Evolutionary conservation across 1,140 invertebrate species (phyloP), one percentile per base, ranked within the genome.

Genomic region (Drosophila bocki): DNA sequence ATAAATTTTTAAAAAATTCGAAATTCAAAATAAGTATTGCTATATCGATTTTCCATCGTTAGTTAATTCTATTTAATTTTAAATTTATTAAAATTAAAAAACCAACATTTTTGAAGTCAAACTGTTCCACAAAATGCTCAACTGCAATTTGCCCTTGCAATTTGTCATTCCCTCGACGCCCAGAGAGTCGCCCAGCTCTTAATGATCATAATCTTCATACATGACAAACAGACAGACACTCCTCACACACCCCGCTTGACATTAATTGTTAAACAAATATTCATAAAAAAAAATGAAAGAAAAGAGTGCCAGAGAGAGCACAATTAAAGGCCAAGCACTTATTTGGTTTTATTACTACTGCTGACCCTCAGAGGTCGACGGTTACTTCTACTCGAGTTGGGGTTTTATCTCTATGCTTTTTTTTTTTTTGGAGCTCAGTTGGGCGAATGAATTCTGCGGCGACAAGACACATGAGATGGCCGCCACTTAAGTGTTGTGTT

Each of bases 241-340:
- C 51, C n/a, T 13, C 56, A 45, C 19, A 54, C 69, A 44, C 37
- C 48, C 19, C 32, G 7, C 60, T 32, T 35, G 67, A 50, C 39
- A 71, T 78, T 71, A 78, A 78, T 78, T 78, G 75, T 78, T 78
- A 78, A 70, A 54, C 76, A 78, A 78, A 78, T 78, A 74, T 72
- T 42, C 53, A 53, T 68, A 41, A 72, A 48, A 63, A 69, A 45
- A 61, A 42, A 41, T n/a, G 3, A 29, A 54, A 33, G 26, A 35
- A 19, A 15, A 4, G 32, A 53, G 50, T 35, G 26, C 19, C 19
- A 47, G 22, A 48, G 26, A 29, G 68, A 37, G 57, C 35, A 78
- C 44, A 42, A 77, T 77, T 77, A 77, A 77, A 77, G 74, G 75
- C 74, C 75, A 70, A 56, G 39, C 75, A 68, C 42, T 77, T 77